phyloP scores from a whole-genome alignment of 2,113 vertebrate species.

The Oriolus oriolus region DNA sequence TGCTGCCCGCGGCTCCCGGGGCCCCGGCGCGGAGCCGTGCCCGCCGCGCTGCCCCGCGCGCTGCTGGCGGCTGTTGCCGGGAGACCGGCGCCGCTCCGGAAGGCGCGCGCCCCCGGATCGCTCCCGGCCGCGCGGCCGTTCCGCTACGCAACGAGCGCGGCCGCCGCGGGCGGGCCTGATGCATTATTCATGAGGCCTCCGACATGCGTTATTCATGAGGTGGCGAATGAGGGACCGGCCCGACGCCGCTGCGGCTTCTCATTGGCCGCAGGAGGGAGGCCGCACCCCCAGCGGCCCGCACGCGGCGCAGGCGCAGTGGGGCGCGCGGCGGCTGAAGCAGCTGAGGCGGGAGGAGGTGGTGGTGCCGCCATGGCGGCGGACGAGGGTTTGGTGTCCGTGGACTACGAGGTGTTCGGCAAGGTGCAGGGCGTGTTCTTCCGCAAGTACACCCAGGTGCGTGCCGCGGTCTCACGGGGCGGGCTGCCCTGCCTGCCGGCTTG shows the following conservation, averaged over 20 bases:
- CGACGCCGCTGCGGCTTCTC: neutral
- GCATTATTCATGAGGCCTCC: neutral
- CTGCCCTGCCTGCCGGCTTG: neutral
- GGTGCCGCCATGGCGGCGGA: conserved; percentile 75
- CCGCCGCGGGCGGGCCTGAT: rapidly evolving
- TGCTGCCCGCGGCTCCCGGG: neutral
- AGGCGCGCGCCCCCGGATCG: neutral
- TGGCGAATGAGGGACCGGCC: neutral
- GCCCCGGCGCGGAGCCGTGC: neutral
- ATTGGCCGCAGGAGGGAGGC: neutral
- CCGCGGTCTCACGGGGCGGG: too few species aligned
- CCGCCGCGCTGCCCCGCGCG: too few species aligned
- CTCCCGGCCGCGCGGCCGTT: neutral
- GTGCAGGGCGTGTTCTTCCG: conserved; percentile 96
- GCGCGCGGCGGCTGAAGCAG: rapidly evolving
- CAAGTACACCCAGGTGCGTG: conserved; percentile 89
- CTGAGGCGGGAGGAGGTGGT: rapidly evolving
- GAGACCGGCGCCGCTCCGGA: neutral
- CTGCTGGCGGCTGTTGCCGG: neutral
- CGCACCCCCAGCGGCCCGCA: rapidly evolving
- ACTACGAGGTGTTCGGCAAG: conserved; percentile 88
- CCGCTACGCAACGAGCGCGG: neutral
- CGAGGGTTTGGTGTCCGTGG: conserved; percentile 81
- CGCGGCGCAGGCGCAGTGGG: neutral
- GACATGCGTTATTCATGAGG: neutral